Evolutionary conservation across 1,140 invertebrate species (phyloP), one percentile per base, ranked within the genome.

Genomic region (Lepidurus packardi): DNA sequence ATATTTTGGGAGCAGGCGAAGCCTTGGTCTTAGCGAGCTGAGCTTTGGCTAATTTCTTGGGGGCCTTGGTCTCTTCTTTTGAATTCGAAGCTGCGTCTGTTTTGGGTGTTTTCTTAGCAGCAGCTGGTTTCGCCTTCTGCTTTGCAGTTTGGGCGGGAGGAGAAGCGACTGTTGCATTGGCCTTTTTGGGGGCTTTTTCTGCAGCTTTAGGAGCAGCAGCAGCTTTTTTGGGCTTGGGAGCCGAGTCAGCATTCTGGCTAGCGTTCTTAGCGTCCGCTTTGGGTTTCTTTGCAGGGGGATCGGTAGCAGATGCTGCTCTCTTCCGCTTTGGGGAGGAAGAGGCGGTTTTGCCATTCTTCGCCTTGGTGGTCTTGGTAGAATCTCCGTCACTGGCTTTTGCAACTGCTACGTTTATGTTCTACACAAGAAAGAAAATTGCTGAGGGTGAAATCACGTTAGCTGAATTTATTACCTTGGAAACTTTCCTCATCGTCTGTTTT

Each of bases 121-220:
- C 77, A 42, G 53, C 41, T 77, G 34, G 43, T 43, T 44, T 74
- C 6, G 73, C 41, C 16, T n/a, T 45, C 10, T 73, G 73, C 44
- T 78, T 74, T 75, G 73, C 42, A 42, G 73, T 74, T 44, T 43
- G 24, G 41, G 53, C 73, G 25, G 65, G 43, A 74, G 77, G 7
- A 47, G 74, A 5, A 8, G 41, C 43, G 41, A 21, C 25, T 74
- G 42, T 47, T 76, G 75, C 10, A 0, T 76, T 76, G 42, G 43
- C 75, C 45, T n/a, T 47, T 76, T 76, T 24, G 13, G 41, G 16
- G 34, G 45, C 13, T 47, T 77, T 77, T 3, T 77, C 43, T n/a
- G 45, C 43, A 43, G 65, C 21, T 77, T 77, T 65, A 25, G 76
- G 6, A n/a, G 53, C 53, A n/a, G 53, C 53, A n/a, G 53, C 53